Percentiles rank a stretch among this genome's conserved stretches.
Conservation (phyloP, 2,797 vertebrate genomes). For the Anniella stebbinsi region DNA sequence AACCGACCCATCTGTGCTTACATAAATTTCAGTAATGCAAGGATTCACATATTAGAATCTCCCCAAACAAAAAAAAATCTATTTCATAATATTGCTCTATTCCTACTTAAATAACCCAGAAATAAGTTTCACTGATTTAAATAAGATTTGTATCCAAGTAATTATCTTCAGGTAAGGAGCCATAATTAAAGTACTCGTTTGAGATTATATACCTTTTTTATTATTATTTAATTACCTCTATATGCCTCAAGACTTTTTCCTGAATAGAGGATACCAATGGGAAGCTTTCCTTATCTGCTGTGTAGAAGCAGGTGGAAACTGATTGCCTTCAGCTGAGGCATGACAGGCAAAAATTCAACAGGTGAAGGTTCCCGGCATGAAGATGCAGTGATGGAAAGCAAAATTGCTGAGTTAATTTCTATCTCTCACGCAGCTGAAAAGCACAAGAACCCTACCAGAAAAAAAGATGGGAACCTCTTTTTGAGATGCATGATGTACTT, state of each 20-base stretch:
- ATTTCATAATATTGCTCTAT: neutral
- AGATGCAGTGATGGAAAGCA: neutral
- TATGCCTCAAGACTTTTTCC: neutral
- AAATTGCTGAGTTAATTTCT: neutral
- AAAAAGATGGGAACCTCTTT: neutral
- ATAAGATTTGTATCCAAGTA: neutral
- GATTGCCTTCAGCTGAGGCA: neutral
- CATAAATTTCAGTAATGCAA: no score
- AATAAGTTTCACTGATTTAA: neutral
- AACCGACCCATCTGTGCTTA: neutral
- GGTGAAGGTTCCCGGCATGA: neutral
- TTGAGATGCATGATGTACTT: neutral
- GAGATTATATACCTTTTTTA: neutral
- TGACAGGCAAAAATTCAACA: neutral
- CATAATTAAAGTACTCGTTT: neutral
- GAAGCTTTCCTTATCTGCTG: neutral
- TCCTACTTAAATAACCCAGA: neutral
- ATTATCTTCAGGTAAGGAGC: neutral
- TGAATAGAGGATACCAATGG: neutral
- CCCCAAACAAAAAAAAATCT: neutral
- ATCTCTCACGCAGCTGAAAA: neutral
- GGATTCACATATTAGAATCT: neutral
- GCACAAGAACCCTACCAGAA: neutral
- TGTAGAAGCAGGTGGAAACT: neutral
- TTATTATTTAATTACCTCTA: neutral